Base-by-base conservation (phyloP, 1,140 invertebrate species). In the Homarus americanus region DNA sequence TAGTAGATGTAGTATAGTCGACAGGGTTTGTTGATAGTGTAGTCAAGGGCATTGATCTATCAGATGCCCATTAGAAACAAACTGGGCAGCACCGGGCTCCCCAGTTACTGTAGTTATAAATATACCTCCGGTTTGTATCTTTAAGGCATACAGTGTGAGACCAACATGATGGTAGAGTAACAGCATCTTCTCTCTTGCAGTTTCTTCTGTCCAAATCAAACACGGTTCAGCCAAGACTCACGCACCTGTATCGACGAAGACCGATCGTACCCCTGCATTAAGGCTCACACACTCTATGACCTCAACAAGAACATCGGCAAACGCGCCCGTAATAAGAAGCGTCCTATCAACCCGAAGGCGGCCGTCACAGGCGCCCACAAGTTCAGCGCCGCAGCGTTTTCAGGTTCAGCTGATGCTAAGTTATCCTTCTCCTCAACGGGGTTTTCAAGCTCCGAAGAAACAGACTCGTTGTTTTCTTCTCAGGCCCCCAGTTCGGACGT, bases 261-360 rank as follows among this genome's bases (percentile, higher is more conserved):
- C 12, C 86, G 53, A 2, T 76, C 86, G 28, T 88, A 66, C 63
- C 86, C 86, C 15, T 88, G 86, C 75, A 76, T 82, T 58, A 88
- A 88, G 40, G 86, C 86, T 2, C 86, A 88, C 78, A 88, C 86
- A 2, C 78, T 88, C 36, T 88, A 88, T 32, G 86, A 88, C 63
- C 41, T 88, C 36, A 88, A 88, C 63, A 88, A 79, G 24, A 20
- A 76, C 78, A 88, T 88, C n/a, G 86, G 86, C 34, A 32, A 88
- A 34, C 44, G 85, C 12, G 73, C 85, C n/a, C 4, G 1, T 49
- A 78, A 63, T 44, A 87, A 63, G 72, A 78, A 82, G 58, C 36
- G 20, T 24, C 86, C 86, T 2, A n/a, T 88, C 10, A 63, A 72
- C 36, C 53, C n/a, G 9, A 44, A 72, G 20, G 32, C 58, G 9